These are phyloP conservation scores for Creontiades dilutus DNA, from an alignment of 2,888 invertebrate genomes.

Conservation along the genomic window DNA sequence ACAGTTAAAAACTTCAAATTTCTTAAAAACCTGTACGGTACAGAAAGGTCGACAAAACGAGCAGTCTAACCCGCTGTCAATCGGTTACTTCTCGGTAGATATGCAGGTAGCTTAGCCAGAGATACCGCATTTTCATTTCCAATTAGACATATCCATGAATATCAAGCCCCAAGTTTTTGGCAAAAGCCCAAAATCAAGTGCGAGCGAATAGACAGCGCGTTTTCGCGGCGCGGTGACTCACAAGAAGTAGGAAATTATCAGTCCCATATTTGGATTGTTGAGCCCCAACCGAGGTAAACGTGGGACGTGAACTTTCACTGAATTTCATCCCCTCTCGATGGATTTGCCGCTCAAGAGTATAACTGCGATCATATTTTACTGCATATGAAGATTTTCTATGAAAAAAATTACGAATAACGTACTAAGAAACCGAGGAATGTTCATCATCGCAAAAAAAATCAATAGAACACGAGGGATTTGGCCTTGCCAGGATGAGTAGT, in stretches of 20 bases:
- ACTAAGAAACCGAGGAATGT: background rate
- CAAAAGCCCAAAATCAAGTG: background rate
- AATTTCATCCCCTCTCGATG: no score
- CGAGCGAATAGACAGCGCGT: conserved; percentile 4
- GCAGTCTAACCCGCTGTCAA: no score
- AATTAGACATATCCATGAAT: no score
- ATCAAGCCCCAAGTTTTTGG: background rate
- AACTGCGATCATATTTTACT: no score
- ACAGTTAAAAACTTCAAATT: no score
- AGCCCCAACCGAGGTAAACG: conserved; percentile 37
- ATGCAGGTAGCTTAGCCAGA: no score
- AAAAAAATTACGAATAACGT: background rate
- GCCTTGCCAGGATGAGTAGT: conserved; percentile 50
- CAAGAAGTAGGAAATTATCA: conserved; percentile 35
- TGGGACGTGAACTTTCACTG: conserved; percentile 60
- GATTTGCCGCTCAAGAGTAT: no score
- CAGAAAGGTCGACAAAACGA: no score
- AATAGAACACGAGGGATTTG: conserved; percentile 48
- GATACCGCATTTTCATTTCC: no score
- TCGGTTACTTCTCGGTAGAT: no score
- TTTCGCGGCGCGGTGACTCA: conserved; percentile 27
- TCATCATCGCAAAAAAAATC: conserved; percentile 27
- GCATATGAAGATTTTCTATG: no score
- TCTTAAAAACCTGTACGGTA: no score
- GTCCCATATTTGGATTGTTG: conserved; percentile 63